These are phyloP conservation scores for Subacronicta megacephala DNA, from an alignment of 2,888 invertebrate species.

Conservation along the genomic window DNA sequence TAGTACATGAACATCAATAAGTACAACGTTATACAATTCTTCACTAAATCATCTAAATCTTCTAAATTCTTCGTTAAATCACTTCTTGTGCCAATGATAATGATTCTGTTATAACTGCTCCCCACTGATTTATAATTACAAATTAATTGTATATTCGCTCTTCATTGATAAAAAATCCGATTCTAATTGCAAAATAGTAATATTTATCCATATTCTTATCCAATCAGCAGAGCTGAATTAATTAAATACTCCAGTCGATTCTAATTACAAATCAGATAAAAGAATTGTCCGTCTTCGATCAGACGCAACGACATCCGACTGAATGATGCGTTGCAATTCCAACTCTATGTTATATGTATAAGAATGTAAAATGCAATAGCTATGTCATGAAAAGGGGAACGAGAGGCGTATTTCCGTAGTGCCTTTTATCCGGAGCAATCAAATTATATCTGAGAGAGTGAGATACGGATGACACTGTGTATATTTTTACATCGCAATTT, in stretches of 20 bases:
- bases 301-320: slow-evolving; percentile 18
- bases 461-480: slow-evolving; percentile 12
- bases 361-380: slow-evolving; percentile 9
- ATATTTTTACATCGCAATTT: slow-evolving; percentile 25
- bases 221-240: slow-evolving; percentile 19
- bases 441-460: slow-evolving; percentile 33
- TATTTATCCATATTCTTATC: neutral
- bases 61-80: too few relatives aligned
- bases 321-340: neutral
- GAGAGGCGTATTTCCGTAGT: slow-evolving; percentile 32
- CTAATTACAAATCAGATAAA: slow-evolving; percentile 26
- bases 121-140: too few relatives aligned
- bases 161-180: slow-evolving; percentile 5
- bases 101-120: too few relatives aligned
- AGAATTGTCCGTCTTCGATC: slow-evolving; percentile 18
- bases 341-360: slow-evolving; percentile 5
- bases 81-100: too few relatives aligned
- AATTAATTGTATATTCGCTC: too few relatives aligned
- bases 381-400: slow-evolving; percentile 10
- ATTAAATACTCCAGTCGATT: slow-evolving; percentile 6
- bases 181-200: slow-evolving; percentile 6
- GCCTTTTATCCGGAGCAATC: slow-evolving; percentile 37
- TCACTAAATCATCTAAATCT: too few relatives aligned
- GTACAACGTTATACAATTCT: too few relatives aligned
- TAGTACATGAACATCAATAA: too few relatives aligned